A percentile compares a stretch with the other conserved stretches of the same genome.
Conservation (phyloP, 2,113 vertebrate species). For the Cheilinus undulatus region DNA sequence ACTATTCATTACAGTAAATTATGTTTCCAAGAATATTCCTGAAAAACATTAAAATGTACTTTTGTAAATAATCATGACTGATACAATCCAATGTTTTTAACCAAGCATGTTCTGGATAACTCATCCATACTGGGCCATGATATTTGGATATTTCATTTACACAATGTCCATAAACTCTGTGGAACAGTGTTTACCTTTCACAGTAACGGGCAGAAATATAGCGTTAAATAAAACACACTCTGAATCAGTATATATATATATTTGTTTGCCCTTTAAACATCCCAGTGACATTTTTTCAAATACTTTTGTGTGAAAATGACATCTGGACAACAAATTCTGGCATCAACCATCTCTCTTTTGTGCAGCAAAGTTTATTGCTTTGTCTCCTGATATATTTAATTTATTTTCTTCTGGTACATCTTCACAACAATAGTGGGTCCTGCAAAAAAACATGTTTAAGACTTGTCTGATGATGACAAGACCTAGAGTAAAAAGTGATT, state of each 20-base stretch:
- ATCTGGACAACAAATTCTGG: background rate
- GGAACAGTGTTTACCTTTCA: slow-evolving; percentile 46
- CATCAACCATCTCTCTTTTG: background rate
- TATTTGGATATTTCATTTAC: slow-evolving; percentile 44
- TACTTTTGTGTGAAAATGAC: background rate
- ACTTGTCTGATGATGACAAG: background rate
- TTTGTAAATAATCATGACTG: no score
- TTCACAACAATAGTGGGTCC: slow-evolving; percentile 85
- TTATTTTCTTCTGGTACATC: slow-evolving; percentile 82
- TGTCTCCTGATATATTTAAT: slow-evolving; percentile 74
- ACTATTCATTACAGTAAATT: background rate
- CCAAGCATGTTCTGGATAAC: background rate
- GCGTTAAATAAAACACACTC: slow-evolving; percentile 23
- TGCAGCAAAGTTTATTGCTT: slow-evolving; percentile 23
- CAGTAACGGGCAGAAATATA: slow-evolving; percentile 11
- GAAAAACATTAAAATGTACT: slow-evolving; percentile 13
- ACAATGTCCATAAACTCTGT: slow-evolving; percentile 46
- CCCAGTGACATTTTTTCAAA: slow-evolving; percentile 11
- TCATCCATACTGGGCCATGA: slow-evolving; percentile 31
- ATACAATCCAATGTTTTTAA: background rate
- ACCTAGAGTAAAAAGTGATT: background rate
- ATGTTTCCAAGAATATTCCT: slow-evolving; percentile 1
- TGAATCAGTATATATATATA: background rate
- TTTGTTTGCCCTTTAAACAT: slow-evolving; percentile 16
- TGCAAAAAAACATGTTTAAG: slow-evolving; percentile 38